A percentile compares a stretch with the other conserved stretches of the same genome.
phyloP scores from a whole-genome alignment of 2,113 vertebrate genomes.

The Rhea americana region DNA sequence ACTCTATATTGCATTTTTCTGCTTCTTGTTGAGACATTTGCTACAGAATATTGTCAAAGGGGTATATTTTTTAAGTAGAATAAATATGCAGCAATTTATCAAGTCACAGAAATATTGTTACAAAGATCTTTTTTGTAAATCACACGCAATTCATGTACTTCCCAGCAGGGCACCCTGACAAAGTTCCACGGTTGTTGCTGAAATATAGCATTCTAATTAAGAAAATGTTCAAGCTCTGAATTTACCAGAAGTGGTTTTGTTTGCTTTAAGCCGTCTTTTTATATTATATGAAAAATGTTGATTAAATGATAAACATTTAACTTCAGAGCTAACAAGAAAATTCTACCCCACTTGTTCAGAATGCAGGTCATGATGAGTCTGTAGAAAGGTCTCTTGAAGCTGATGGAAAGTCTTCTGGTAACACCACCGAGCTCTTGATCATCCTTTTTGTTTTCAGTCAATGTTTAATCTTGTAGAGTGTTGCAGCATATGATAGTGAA shows the following conservation, averaged over 20 bases:
- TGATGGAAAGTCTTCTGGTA: neutral
- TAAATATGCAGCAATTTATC: constrained; percentile 7
- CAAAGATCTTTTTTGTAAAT: constrained; percentile 17
- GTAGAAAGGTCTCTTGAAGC: neutral
- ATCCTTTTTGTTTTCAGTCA: neutral
- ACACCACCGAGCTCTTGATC: neutral
- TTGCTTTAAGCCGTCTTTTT: constrained; percentile 9
- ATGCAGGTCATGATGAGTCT: neutral
- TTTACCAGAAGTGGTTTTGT: neutral
- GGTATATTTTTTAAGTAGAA: constrained; percentile 8
- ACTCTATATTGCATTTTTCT: neutral
- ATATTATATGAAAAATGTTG: neutral
- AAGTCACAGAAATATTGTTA: constrained; percentile 17
- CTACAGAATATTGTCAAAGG: neutral
- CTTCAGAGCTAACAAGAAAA: neutral
- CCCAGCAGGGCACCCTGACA: neutral
- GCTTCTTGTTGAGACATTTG: neutral
- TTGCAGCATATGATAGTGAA: neutral
- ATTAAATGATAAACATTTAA: constrained; percentile 8
- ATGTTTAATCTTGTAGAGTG: neutral
- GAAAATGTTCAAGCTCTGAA: constrained; percentile 7
- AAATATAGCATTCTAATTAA: constrained; percentile 39
- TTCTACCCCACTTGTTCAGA: neutral
- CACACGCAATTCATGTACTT: neutral
- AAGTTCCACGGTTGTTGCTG: constrained; percentile 5